Percentiles rank a stretch among this genome's conserved stretches.
These are phyloP conservation scores for Acanthosepion esculentum DNA, from an alignment of 2,888 invertebrate genomes.

Conservation along the genomic window DNA sequence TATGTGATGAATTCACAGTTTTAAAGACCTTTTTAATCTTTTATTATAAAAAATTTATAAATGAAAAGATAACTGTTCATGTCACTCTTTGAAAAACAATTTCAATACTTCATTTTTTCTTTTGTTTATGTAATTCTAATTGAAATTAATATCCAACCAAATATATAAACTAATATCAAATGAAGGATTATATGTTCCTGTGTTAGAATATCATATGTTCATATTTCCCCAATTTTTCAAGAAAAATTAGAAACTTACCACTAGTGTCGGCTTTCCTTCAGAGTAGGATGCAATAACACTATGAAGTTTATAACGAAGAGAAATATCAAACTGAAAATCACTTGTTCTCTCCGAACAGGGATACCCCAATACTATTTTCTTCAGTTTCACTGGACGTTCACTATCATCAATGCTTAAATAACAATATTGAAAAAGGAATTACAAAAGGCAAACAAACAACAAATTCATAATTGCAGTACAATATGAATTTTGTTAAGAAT, in stretches of 20 bases:
- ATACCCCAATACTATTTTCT: constrained; percentile 84
- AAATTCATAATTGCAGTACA: not conserved
- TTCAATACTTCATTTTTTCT: too few species aligned
- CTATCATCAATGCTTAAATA: constrained; percentile 81
- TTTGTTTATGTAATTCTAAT: not conserved
- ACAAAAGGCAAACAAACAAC: not conserved
- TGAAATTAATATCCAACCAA: not conserved
- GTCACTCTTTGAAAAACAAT: too few species aligned
- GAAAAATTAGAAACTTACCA: constrained; percentile 62
- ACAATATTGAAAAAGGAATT: not conserved
- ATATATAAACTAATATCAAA: not conserved
- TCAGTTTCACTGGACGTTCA: constrained; percentile 84
- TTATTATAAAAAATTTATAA: too few species aligned
- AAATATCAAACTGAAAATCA: constrained; percentile 85
- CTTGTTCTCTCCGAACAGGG: constrained; percentile 78
- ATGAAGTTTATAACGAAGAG: constrained; percentile 84
- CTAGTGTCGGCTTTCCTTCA: constrained; percentile 82
- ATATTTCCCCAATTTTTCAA: too few species aligned
- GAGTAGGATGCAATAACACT: constrained; percentile 83
- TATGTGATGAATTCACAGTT: too few species aligned
- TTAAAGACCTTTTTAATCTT: too few species aligned
- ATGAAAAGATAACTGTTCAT: too few species aligned
- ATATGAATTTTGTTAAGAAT: not conserved
- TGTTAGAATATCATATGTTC: not conserved
- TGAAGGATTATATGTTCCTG: too few species aligned